Evolutionary conservation across 2,888 invertebrate species (phyloP), one percentile per base, ranked within the genome.

Genomic region (Nomada goodeniana): DNA sequence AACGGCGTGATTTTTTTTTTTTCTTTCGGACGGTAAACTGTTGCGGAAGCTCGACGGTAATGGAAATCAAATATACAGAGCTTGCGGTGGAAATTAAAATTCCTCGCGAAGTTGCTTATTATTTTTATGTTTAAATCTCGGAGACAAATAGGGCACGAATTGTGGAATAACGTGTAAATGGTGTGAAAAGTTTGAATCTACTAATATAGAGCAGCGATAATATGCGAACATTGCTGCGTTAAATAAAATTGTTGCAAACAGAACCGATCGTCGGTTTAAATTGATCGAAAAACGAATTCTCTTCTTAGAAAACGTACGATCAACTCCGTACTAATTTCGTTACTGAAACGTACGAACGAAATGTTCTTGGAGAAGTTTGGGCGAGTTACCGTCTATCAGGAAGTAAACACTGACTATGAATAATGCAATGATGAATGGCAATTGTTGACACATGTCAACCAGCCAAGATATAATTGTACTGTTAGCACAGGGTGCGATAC

Each of bases 381-480:
- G 29, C 26, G 60, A 61, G 74, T 67, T 67, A 65, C 44, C 53
- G 36, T 74, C 47, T 44, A 65, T 47, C 26, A 60, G 52, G 67
- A 74, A 53, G 64, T 60, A 77, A 77, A 67, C 65, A 60, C 42
- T 42, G 52, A 65, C 53, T 55, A 60, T 47, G 52, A 77, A 60
- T 67, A 67, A 23, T 52, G 26, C 36, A 59, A 59, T 69, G 55
- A 65, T 76, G 76, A 23, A 75, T 68, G 76, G 76, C 63, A 64
- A 15, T 42, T 59, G 53, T 64, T 42, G 60, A 65, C 44, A 63
- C 57, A 59, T 55, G 13, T 29, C 23, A 78, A 64, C 70, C 36
- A 61, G 64, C 61, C 67, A 53, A 61, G n/a, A 13, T 18, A 52
- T 60, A 55, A 74, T 78, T 75, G 47, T 63, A 68, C 74, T 68